phyloP scores from a whole-genome alignment of 2,888 invertebrate species.

The Abrostola tripartita region DNA sequence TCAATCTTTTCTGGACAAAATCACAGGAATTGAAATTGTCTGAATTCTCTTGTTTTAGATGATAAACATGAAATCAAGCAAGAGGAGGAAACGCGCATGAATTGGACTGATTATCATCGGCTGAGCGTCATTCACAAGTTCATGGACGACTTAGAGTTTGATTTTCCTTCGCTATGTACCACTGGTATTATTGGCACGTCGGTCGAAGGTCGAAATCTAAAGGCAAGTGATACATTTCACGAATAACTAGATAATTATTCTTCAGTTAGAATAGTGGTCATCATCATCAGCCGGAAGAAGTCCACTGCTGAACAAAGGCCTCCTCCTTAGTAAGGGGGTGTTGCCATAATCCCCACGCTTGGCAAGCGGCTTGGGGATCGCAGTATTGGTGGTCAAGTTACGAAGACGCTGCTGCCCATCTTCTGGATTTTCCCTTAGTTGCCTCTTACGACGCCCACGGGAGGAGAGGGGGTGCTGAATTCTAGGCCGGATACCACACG shows the following conservation, averaged over 20 bases:
- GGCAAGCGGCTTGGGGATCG: no score
- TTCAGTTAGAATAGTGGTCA: neutral
- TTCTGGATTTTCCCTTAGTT: no score
- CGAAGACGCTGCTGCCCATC: no score
- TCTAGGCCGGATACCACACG: no score
- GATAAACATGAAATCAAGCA: neutral
- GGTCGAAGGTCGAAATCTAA: conserved; percentile 76
- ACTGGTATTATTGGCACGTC: conserved; percentile 75
- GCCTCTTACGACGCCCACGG: no score
- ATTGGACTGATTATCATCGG: conserved; percentile 78
- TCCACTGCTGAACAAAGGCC: no score
- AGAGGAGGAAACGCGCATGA: conserved; percentile 54
- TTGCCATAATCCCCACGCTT: no score
- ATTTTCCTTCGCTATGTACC: conserved; percentile 79
- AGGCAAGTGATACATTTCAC: conserved; percentile 60
- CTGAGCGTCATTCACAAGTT: conserved; percentile 74
- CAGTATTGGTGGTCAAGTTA: no score
- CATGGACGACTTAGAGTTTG: conserved; percentile 73
- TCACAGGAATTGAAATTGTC: neutral
- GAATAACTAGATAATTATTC: neutral
- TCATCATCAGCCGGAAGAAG: no score
- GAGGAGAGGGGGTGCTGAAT: no score
- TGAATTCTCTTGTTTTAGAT: neutral
- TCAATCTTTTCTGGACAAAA: neutral
- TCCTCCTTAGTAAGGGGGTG: no score